Evolutionary conservation across 2,797 vertebrate genomes (phyloP), one percentile per base, ranked within the genome.

Genomic region (Leptodactylus fallax): DNA sequence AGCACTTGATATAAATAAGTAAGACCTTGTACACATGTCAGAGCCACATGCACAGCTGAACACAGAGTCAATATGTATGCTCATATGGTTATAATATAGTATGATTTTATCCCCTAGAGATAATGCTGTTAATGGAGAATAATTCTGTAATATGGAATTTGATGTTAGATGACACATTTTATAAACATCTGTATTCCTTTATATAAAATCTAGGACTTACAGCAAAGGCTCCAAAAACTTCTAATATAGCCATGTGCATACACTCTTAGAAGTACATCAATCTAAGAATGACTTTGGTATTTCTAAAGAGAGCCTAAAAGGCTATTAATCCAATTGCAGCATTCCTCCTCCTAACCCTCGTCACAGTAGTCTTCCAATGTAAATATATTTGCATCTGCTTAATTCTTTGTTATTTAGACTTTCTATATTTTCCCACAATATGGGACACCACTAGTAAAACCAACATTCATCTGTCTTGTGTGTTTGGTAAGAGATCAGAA

Each of bases 401-500:
- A 3, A 60, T 9, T 58, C 72, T 36, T 61, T 63, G 74, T 51
- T 76, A 58, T 17, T 36, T 86, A 80, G 36, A 60, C 56, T 53
- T 45, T 88, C 51, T n/a, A 7, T 77, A 36, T 21, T 80, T 49
- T 77, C 47, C 69, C 27, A 67, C 71, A 82, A 71, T 45, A 25
- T 23, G 56, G 14, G 53, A 49, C 25, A 8, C 71, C 19, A 63
- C 55, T 36, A 19, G 72, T 49, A 85, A 81, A 81, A 81, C 55
- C 83, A 85, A 88, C 79, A 81, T 17, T 56, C 78, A 27, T 81
- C 27, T 17, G 19, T 51, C 53, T 81, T 72, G 14, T 86, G 78
- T 69, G 51, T 81, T 85, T 82, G 71, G 21, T 56, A 63, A 78
- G 53, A 81, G 36, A 67, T 69, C 45, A 77, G 56, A 82, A 83